Conservation (phyloP, 2,113 vertebrate species). For the Riparia riparia region DNA sequence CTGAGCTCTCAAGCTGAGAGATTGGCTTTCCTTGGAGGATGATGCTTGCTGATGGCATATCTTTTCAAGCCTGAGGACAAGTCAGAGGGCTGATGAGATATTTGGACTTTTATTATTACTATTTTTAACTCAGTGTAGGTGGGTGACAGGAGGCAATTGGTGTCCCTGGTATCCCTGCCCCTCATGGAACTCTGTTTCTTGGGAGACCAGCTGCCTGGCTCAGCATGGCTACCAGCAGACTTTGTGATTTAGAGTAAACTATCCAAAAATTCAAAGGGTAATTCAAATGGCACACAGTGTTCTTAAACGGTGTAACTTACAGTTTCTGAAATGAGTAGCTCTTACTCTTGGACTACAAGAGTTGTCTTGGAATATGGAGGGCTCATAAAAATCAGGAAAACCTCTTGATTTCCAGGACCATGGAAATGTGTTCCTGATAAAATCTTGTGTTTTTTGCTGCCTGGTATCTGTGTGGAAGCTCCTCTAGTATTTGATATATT, state of each 20-base stretch:
- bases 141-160: background rate
- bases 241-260: background rate
- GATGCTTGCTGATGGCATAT: background rate
- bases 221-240: background rate
- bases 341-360: background rate
- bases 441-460: background rate
- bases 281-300: background rate
- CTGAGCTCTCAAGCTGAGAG: conserved; percentile 10
- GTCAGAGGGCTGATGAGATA: background rate
- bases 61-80: conserved; percentile 11
- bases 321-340: background rate
- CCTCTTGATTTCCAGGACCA: background rate
- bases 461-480: background rate
- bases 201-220: accelerated
- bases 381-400: background rate
- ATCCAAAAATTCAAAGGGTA: background rate
- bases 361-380: background rate
- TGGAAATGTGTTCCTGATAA: background rate
- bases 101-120: background rate
- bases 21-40: background rate
- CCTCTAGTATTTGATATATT: background rate
- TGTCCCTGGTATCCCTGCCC: background rate
- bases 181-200: background rate
- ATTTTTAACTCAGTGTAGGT: conserved; percentile 45
- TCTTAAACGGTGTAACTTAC: background rate